phyloP scores from a whole-genome alignment of 2,888 invertebrate species.

The Galeopsomyia nigrocyanea region DNA sequence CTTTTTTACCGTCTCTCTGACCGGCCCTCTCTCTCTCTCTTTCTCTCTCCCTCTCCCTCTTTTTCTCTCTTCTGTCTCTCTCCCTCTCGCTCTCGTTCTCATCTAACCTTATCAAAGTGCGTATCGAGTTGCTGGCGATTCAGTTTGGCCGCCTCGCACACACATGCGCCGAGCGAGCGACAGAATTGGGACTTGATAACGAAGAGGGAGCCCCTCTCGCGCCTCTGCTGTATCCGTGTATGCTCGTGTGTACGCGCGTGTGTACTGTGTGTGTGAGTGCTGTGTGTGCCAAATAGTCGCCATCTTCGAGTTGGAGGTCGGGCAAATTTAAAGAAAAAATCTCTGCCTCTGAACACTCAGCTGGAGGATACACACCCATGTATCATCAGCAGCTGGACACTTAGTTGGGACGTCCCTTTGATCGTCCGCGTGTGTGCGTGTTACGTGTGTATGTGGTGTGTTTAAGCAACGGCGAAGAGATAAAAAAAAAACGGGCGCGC shows the following conservation, averaged over 20 bases:
- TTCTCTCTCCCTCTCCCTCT: not conserved
- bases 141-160: not conserved
- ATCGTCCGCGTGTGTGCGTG: no score
- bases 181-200: no score
- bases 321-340: slow-evolving; percentile 41
- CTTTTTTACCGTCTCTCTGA: slow-evolving; percentile 37
- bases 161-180: no score
- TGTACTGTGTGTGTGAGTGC: not conserved
- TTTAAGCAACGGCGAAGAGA: no score
- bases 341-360: not conserved
- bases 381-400: no score
- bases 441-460: no score
- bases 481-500: no score
- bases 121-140: slow-evolving; percentile 31
- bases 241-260: slow-evolving; percentile 9
- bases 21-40: not conserved
- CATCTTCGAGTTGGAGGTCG: slow-evolving; percentile 51
- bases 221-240: not conserved
- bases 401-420: no score
- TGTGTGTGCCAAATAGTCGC: slow-evolving; percentile 50
- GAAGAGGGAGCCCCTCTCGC: slow-evolving; percentile 1
- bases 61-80: not conserved
- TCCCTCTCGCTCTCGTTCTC: not conserved
- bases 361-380: no score
- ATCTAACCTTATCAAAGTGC: slow-evolving; percentile 43